phyloP scores from a whole-genome alignment of 2,888 invertebrate genomes.

The Bedellia somnulentella region DNA sequence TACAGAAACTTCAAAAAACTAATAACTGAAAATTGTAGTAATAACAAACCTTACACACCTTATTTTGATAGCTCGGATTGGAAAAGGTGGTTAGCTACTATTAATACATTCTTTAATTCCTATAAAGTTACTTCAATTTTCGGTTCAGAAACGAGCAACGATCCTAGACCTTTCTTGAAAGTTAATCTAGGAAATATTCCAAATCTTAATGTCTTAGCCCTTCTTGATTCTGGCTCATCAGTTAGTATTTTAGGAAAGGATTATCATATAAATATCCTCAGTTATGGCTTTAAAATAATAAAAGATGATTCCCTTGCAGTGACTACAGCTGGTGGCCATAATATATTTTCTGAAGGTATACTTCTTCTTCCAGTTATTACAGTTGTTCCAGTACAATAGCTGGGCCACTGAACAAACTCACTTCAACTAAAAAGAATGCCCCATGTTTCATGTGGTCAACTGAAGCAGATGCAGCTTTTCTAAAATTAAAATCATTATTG shows the following conservation, averaged over 20 bases:
- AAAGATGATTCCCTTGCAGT: not conserved
- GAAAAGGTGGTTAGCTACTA: slow-evolving; percentile 1
- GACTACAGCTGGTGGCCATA: no score
- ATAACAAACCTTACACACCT: not conserved
- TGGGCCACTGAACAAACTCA: no score
- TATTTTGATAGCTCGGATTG: slow-evolving; percentile 1
- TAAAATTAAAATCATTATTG: no score
- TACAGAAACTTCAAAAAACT: slow-evolving; percentile 1
- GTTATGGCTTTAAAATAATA: not conserved
- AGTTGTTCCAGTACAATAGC: no score
- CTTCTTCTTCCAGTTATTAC: not conserved
- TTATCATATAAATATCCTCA: not conserved
- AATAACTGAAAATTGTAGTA: no score
- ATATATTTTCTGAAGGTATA: no score
- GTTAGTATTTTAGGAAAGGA: no score
- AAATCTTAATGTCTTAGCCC: not conserved
- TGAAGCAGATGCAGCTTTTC: no score
- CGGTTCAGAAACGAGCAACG: not conserved
- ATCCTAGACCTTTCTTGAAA: not conserved
- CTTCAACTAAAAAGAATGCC: no score
- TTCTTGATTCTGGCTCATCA: not conserved
- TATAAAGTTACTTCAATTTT: not conserved
- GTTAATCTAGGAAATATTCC: no score
- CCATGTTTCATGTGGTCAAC: no score
- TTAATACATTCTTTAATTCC: not conserved